Conservation (phyloP, 2,888 invertebrate species). For the Aphodius sticticus region DNA sequence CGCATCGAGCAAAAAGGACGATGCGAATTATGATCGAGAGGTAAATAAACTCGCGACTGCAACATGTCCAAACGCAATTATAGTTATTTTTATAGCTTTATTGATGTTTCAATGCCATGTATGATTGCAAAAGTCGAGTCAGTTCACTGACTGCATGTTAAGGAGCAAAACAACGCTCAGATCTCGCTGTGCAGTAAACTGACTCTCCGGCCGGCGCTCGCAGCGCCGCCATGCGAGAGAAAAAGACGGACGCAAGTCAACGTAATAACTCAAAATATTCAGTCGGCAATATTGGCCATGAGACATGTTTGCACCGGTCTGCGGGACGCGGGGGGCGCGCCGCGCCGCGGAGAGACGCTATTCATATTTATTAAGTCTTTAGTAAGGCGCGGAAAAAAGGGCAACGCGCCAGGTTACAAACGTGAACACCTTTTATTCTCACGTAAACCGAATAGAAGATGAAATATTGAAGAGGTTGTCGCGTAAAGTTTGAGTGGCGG, state of each 20-base stretch:
- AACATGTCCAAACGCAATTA: conserved; percentile 48
- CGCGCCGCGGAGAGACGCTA: conserved; percentile 9
- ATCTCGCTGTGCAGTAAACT: conserved; percentile 34
- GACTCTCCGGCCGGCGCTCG: conserved; percentile 46
- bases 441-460: conserved; percentile 24
- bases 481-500: conserved; percentile 22
- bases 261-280: conserved; percentile 52
- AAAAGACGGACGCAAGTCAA: conserved; percentile 41
- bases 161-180: conserved; percentile 47
- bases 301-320: conserved; percentile 48
- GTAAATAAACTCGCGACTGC: conserved; percentile 38
- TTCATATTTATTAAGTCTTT: conserved; percentile 27
- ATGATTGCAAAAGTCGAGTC: conserved; percentile 53
- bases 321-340: conserved; percentile 16
- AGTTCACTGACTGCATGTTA: conserved; percentile 56
- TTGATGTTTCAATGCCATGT: conserved; percentile 56
- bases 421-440: conserved; percentile 25
- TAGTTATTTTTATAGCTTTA: conserved; percentile 54
- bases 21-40: conserved; percentile 25
- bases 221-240: conserved; percentile 42
- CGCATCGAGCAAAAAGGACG: conserved; percentile 15
- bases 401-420: conserved; percentile 14
- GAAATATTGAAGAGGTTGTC: conserved; percentile 15
- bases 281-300: conserved; percentile 51
- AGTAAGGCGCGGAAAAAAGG: background rate